Evolutionary conservation across 2,888 invertebrate genomes (phyloP).

Genomic region (Ophion costatus): DNA sequence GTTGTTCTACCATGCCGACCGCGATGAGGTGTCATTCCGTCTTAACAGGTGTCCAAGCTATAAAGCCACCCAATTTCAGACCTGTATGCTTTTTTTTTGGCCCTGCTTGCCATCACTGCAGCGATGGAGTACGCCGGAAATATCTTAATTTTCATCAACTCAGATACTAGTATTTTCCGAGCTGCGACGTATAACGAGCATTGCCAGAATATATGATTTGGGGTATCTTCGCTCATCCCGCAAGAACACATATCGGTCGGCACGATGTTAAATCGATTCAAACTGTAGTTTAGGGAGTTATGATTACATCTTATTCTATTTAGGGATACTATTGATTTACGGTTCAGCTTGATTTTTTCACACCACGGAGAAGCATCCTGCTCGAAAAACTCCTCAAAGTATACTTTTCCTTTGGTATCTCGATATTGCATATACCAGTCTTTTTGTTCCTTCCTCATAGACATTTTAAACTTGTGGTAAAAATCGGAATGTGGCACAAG

Average conservation of each 20-base stretch:
- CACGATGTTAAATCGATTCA: too few relatives aligned
- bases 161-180: background rate
- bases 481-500: too few relatives aligned
- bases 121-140: background rate
- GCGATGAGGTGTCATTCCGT: too few relatives aligned
- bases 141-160: background rate
- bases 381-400: conserved; percentile 7
- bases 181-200: too few relatives aligned
- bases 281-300: too few relatives aligned
- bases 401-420: background rate
- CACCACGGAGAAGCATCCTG: conserved; percentile 1
- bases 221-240: too few relatives aligned
- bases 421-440: background rate
- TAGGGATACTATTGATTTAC: background rate
- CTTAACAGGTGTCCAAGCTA: too few relatives aligned
- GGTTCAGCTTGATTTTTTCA: background rate
- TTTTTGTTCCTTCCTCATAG: background rate
- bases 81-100: too few relatives aligned
- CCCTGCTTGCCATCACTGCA: background rate
- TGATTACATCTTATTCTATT: background rate
- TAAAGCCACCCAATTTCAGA: too few relatives aligned
- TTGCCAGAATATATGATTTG: too few relatives aligned
- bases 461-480: conserved; percentile 4
- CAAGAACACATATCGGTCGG: too few relatives aligned
- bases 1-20: too few relatives aligned